Evolutionary conservation across 1,140 invertebrate genomes (phyloP).

Genomic region (Limonius californicus): DNA sequence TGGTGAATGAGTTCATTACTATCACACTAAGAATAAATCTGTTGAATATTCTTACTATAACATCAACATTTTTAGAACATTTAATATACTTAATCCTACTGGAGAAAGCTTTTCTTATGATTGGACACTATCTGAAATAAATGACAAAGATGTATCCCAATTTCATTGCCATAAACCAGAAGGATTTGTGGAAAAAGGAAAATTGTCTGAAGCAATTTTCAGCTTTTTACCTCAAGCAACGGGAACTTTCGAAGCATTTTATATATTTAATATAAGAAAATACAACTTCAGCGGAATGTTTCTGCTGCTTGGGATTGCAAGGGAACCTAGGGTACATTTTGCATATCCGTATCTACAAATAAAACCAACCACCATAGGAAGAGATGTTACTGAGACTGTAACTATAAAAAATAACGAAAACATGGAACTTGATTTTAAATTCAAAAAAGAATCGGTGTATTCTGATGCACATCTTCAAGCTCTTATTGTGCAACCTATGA

Average conservation of each 20-base stretch:
- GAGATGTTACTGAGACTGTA: slow-evolving; percentile 32
- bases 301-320: slow-evolving; percentile 45
- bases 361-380: slow-evolving; percentile 41
- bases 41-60: no score
- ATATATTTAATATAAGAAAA: slow-evolving; percentile 46
- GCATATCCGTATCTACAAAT: slow-evolving; percentile 37
- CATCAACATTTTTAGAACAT: slow-evolving; percentile 41
- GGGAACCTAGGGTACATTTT: slow-evolving; percentile 46
- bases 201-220: slow-evolving; percentile 42
- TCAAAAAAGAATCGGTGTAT: slow-evolving; percentile 41
- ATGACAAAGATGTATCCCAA: slow-evolving; percentile 33
- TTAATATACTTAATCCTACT: slow-evolving; percentile 48
- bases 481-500: slow-evolving; percentile 43
- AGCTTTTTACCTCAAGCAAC: slow-evolving; percentile 44
- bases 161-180: slow-evolving; percentile 44
- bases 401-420: slow-evolving; percentile 46
- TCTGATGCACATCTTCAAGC: slow-evolving; percentile 41
- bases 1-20: no score
- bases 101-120: slow-evolving; percentile 42
- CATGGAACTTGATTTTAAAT: slow-evolving; percentile 39
- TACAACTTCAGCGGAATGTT: slow-evolving; percentile 45
- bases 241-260: slow-evolving; percentile 48
- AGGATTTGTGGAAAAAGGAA: slow-evolving; percentile 43
- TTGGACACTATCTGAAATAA: slow-evolving; percentile 37
- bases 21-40: no score